Conservation (phyloP, 2,797 vertebrate genomes). For the Macropus fuliginosus region DNA sequence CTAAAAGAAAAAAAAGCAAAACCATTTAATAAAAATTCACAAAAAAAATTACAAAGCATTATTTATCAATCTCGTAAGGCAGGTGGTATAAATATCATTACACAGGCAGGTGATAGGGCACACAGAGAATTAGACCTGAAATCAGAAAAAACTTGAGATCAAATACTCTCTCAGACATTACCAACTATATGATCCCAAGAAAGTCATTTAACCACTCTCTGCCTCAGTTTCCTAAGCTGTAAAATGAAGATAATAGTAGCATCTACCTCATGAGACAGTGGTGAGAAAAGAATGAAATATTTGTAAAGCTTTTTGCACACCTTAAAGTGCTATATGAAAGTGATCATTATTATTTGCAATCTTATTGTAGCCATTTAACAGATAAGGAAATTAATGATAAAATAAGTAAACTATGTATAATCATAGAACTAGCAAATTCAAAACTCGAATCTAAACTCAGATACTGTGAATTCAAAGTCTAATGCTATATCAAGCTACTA, state of each 20-base stretch:
- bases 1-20: constrained; percentile 78
- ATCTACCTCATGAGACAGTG: background rate
- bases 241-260: background rate
- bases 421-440: background rate
- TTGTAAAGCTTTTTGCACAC: background rate
- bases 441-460: background rate
- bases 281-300: background rate
- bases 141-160: background rate
- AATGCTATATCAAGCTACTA: background rate
- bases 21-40: background rate
- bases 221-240: background rate
- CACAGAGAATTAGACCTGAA: background rate
- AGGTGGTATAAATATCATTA: background rate
- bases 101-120: background rate
- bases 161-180: background rate
- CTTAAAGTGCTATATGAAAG: background rate
- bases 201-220: background rate
- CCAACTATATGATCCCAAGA: background rate
- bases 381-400: background rate
- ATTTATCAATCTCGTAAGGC: background rate
- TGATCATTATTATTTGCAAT: background rate
- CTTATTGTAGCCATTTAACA: background rate
- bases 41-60: background rate
- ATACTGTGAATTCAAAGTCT: background rate
- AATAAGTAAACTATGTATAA: background rate